These are phyloP conservation scores for Trypoxylus dichotomus DNA, from an alignment of 1,140 invertebrate genomes.

Conservation along the genomic window DNA sequence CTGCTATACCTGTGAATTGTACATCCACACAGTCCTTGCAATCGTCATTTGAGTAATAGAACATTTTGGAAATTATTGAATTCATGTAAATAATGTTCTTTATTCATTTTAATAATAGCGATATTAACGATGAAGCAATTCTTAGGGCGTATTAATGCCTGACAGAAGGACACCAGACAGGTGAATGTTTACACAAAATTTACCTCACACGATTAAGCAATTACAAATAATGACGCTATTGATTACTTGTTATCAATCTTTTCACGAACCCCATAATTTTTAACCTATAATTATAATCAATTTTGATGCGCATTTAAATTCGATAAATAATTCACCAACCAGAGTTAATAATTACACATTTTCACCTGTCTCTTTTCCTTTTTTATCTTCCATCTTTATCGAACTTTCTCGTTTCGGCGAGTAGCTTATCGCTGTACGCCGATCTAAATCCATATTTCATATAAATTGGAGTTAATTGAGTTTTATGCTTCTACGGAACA, in stretches of 20 bases:
- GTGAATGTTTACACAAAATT: background rate
- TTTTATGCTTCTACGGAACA: background rate
- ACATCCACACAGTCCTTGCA: no score
- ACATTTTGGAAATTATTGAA: no score
- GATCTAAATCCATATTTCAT: background rate
- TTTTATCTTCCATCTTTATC: background rate
- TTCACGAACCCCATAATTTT: background rate
- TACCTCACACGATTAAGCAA: background rate
- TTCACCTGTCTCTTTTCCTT: background rate
- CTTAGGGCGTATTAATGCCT: no score
- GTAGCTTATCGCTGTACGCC: background rate
- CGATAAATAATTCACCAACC: background rate
- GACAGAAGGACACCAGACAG: background rate
- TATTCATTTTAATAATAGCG: no score
- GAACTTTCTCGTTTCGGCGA: background rate
- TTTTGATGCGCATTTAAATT: background rate
- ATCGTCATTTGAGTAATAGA: no score
- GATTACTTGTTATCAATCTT: background rate
- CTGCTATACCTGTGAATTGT: no score
- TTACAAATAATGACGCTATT: background rate
- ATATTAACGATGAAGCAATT: no score
- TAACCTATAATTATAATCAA: background rate
- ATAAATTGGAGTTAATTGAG: background rate
- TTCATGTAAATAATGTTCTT: no score
- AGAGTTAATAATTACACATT: background rate